Conservation (phyloP, 2,888 invertebrate species). For the Drosophila stalkeri region DNA sequence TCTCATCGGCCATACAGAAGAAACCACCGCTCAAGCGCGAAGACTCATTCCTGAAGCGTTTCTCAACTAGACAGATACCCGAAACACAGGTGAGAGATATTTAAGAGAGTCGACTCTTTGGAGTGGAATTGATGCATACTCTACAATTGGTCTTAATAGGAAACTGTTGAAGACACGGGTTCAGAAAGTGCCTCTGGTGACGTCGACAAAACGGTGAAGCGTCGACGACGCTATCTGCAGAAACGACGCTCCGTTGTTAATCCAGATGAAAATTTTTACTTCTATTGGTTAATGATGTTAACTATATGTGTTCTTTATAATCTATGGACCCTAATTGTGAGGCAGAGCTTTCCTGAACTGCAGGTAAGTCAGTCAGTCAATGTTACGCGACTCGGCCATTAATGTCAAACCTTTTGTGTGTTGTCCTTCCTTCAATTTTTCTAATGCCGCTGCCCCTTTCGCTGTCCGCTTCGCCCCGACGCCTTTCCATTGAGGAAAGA, state of each 20-base stretch:
- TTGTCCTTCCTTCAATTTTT: background rate
- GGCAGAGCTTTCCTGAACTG: constrained; percentile 97
- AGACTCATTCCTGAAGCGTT: constrained; percentile 96
- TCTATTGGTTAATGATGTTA: constrained; percentile 96
- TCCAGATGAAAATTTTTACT: constrained; percentile 98
- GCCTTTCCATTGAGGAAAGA: constrained; percentile 12
- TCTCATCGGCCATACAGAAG: constrained; percentile 95
- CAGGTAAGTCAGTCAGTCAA: constrained; percentile 86
- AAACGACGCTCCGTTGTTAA: constrained; percentile 94
- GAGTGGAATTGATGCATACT: background rate
- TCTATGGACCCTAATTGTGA: constrained; percentile 97
- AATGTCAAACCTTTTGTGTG: constrained; percentile 13
- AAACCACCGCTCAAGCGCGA: constrained; percentile 95
- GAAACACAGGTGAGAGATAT: constrained; percentile 89
- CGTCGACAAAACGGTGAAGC: constrained; percentile 87
- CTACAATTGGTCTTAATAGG: constrained; percentile 70
- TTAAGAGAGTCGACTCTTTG: too few species aligned
- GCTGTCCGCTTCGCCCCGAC: background rate
- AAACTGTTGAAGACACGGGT: constrained; percentile 89
- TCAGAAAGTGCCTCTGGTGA: constrained; percentile 89
- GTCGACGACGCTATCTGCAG: constrained; percentile 89
- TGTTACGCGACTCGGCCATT: background rate
- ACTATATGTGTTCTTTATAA: constrained; percentile 97
- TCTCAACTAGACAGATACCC: constrained; percentile 96
- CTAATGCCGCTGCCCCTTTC: background rate